Evolutionary conservation across 2,888 invertebrate species (phyloP).

Genomic region (Teinopalpus imperialis): DNA sequence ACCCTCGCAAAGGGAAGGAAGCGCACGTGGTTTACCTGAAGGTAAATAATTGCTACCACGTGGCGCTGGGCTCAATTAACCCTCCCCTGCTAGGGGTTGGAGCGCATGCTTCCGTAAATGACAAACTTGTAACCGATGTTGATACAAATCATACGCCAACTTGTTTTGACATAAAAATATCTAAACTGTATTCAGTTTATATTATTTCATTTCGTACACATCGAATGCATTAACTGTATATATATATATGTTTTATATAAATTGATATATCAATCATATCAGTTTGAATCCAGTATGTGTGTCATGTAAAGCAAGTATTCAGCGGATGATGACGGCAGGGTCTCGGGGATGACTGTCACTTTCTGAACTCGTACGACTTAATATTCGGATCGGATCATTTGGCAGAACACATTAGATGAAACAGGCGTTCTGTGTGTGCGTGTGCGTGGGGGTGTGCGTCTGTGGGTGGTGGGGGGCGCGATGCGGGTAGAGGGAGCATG

Average conservation of each 20-base stretch:
- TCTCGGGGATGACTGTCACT: slow-evolving; percentile 41
- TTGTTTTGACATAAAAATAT: not conserved
- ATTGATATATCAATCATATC: no score
- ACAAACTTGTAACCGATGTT: slow-evolving; percentile 48
- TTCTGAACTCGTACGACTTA: slow-evolving; percentile 42
- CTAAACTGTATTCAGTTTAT: no score
- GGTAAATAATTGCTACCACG: slow-evolving; percentile 80
- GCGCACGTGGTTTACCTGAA: slow-evolving; percentile 66
- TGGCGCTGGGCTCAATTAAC: slow-evolving; percentile 69
- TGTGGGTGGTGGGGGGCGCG: slow-evolving; percentile 36
- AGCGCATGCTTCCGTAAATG: slow-evolving; percentile 56
- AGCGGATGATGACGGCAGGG: slow-evolving; percentile 20
- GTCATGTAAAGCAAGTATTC: no score
- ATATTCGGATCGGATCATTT: slow-evolving; percentile 73
- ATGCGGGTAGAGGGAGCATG: slow-evolving; percentile 37
- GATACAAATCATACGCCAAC: slow-evolving; percentile 40
- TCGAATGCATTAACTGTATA: no score
- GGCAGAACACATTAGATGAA: slow-evolving; percentile 72
- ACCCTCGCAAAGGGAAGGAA: slow-evolving; percentile 30
- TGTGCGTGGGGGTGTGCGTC: slow-evolving; percentile 60
- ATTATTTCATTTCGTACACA: no score
- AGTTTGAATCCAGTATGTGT: no score
- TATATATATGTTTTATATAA: no score
- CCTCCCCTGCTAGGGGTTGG: slow-evolving; percentile 51
- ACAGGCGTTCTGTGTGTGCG: slow-evolving; percentile 44